phyloP scores from a whole-genome alignment of 2,797 vertebrate genomes.

The Amphiprion clarkii region DNA sequence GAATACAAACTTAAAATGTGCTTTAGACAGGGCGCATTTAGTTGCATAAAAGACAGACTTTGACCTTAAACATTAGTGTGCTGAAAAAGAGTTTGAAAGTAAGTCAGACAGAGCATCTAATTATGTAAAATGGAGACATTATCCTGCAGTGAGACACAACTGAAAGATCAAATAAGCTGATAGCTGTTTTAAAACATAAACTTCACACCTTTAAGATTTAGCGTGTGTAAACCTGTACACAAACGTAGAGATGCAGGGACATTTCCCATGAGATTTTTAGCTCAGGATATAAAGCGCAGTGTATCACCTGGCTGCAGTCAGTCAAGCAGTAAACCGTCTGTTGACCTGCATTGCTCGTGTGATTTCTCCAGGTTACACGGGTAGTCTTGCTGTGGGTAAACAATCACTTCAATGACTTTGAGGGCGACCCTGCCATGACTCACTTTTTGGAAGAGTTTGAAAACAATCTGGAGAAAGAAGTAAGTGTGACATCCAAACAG shows the following conservation, averaged over 20 bases:
- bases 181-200: not conserved
- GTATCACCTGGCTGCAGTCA: not conserved
- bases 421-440: conserved; percentile 97
- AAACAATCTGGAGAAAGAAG: conserved; percentile 98
- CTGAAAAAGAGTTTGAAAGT: not conserved
- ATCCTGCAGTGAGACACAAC: not conserved
- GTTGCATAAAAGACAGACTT: not conserved
- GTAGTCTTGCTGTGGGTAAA: conserved; percentile 99
- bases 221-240: not conserved
- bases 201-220: not conserved
- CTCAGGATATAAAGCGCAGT: not conserved
- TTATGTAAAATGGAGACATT: not conserved
- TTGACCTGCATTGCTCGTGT: conserved; percentile 38
- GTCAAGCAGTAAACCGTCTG: not conserved
- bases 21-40: not conserved
- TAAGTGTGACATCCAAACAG: conserved; percentile 66
- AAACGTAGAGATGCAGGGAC: not conserved
- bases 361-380: conserved; percentile 93
- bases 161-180: not conserved
- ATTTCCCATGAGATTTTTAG: not conserved
- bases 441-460: conserved; percentile 98
- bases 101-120: not conserved
- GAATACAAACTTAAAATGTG: not conserved
- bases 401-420: conserved; percentile 99
- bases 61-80: too few relatives aligned